Percentiles rank a stretch among this genome's conserved stretches.
Conservation (phyloP, 2,113 vertebrate genomes). For the Lophochroa leadbeateri region DNA sequence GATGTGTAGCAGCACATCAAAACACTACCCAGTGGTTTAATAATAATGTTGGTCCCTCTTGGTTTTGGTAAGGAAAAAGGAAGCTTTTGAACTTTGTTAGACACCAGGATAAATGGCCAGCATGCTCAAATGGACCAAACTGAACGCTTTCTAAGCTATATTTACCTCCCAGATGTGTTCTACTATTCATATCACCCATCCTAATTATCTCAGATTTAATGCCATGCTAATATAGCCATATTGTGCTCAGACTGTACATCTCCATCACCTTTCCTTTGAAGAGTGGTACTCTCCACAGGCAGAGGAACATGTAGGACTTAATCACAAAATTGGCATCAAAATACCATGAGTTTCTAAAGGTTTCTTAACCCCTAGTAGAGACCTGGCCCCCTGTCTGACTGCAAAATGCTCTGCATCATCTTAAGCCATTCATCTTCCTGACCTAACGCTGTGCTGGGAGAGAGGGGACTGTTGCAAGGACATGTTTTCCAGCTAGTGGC, state of each 20-base stretch:
- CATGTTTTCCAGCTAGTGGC: not conserved
- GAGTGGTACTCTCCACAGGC: fast-evolving
- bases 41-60: not conserved
- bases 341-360: not conserved
- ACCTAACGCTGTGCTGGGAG: fast-evolving
- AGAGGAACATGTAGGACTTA: not conserved
- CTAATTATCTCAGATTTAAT: not conserved
- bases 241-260: not conserved
- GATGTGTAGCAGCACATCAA: not conserved
- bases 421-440: not conserved
- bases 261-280: not conserved
- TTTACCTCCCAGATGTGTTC: not conserved
- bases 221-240: not conserved
- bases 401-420: not conserved
- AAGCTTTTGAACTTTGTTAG: not conserved
- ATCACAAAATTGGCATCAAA: not conserved
- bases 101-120: not conserved
- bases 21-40: not conserved
- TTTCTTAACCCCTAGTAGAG: not conserved
- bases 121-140: not conserved
- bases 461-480: not conserved
- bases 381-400: not conserved
- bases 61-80: not conserved
- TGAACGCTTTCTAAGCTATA: not conserved
- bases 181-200: not conserved